Conservation (phyloP, 2,888 invertebrate species). For the Theretra japonica region DNA sequence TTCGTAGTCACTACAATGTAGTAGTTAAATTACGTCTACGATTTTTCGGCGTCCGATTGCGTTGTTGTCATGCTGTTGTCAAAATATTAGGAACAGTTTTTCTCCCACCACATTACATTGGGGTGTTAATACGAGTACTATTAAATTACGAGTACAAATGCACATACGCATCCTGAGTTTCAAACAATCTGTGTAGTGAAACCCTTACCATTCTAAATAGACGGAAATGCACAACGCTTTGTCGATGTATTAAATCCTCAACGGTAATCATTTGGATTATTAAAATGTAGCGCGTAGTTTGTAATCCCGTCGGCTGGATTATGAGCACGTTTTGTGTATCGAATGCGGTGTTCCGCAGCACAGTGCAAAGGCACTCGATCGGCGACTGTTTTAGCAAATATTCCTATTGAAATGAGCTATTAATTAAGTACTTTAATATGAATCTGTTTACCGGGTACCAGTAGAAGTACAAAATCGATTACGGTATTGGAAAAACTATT, state of each 20-base stretch:
- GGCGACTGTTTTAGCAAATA: not conserved
- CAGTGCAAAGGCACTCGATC: not conserved
- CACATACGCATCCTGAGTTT: no score
- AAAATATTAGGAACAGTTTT: no score
- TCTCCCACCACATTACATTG: no score
- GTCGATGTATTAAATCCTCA: not conserved
- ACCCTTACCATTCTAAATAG: not conserved
- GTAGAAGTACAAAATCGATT: not conserved
- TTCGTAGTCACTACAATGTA: no score
- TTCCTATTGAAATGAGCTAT: not conserved
- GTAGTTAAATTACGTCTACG: no score
- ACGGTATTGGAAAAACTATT: not conserved
- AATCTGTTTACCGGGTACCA: not conserved
- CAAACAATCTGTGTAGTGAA: no score
- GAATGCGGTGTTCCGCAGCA: not conserved
- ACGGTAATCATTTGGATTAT: not conserved
- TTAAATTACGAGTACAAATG: no score
- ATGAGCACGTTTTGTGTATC: not conserved
- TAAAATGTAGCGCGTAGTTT: not conserved
- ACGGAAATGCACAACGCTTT: not conserved
- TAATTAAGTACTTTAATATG: not conserved
- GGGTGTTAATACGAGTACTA: no score
- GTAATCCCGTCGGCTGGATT: not conserved
- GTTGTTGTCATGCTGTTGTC: no score
- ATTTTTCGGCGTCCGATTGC: no score